Evolutionary conservation across 2,888 invertebrate genomes (phyloP), one percentile per base, ranked within the genome.

Genomic region (Rotaria magnacalcarata): DNA sequence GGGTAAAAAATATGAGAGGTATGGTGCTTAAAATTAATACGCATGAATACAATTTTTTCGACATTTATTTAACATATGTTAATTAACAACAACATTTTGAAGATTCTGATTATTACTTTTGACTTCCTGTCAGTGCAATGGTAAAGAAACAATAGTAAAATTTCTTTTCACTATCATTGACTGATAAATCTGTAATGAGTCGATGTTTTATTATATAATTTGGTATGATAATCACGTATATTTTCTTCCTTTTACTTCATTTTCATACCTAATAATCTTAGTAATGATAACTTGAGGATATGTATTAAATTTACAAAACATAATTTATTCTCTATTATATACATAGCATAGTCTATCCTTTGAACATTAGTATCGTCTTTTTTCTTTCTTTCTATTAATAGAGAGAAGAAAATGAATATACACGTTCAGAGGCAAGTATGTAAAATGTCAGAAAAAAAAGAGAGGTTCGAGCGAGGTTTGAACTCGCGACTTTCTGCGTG

Each of bases 401-500:
- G 24, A 56, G 8, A 56, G 24, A 24, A 24, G 4, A 54, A 54
- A 21, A 54, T 21, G 8, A 54, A 54, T 6, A 54, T 16, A 52
- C 14, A 52, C 14, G 11, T 52, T 16, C 16, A 54, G 16, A 54
- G 16, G 3, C 52, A 16, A 5, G 16, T 54, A 54, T 54, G 11
- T 8, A 27, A 14, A 60, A 5, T 8, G 11, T 1, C 27, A 16
- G 4, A 41, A 67, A 67, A 67, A 21, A 67, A 27, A 67, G 34
- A 67, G 67, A 67, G 67, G 67, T 67, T 67, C 67, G 67, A 67
- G 67, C 67, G 67, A 67, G 67, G 67, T 67, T 67, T 67, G 67
- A 67, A 67, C 67, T 67, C 67, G 67, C 67, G 67, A 67, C 67
- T 34, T 67, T 67, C 67, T 67, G 67, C 67, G 67, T 67, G 67